A percentile compares a stretch with the other conserved stretches of the same genome.
Evolutionary conservation across 2,888 invertebrate genomes (phyloP).

Genomic region (Xestobium rufovillosum): DNA sequence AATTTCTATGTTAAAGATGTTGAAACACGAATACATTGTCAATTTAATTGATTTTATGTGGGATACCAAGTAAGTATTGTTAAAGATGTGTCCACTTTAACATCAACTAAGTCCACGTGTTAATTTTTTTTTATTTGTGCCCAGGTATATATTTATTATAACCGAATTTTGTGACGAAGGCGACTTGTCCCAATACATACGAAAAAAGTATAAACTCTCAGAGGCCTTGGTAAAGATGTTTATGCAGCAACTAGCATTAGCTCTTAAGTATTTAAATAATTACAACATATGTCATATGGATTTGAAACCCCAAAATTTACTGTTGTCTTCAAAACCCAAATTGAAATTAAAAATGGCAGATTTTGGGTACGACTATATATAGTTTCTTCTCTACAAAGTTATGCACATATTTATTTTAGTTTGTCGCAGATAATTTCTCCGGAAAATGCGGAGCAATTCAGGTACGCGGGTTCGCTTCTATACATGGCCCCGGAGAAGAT

Average conservation of each 20-base stretch:
- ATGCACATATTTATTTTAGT: too few species aligned
- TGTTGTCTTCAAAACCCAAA: neutral
- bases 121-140: too few species aligned
- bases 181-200: neutral
- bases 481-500: conserved; percentile 2
- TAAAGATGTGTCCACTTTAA: too few species aligned
- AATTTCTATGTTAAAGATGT: neutral
- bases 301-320: conserved; percentile 1
- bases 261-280: neutral
- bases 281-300: conserved; percentile 1
- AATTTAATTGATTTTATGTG: neutral
- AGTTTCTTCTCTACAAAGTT: too few species aligned
- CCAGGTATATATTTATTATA: conserved; percentile 1
- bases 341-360: conserved; percentile 1
- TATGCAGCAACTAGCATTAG: conserved; percentile 1
- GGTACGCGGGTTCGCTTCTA: neutral
- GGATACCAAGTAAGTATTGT: neutral
- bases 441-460: conserved; percentile 1
- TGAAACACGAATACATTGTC: neutral
- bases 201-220: neutral
- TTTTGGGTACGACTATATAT: conserved; percentile 1
- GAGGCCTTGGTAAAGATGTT: neutral
- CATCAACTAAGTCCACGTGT: neutral
- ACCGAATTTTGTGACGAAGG: neutral
- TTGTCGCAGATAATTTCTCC: conserved; percentile 1